Base-by-base conservation (phyloP, 1,140 invertebrate genomes). In the Macrobrachium nipponense region DNA sequence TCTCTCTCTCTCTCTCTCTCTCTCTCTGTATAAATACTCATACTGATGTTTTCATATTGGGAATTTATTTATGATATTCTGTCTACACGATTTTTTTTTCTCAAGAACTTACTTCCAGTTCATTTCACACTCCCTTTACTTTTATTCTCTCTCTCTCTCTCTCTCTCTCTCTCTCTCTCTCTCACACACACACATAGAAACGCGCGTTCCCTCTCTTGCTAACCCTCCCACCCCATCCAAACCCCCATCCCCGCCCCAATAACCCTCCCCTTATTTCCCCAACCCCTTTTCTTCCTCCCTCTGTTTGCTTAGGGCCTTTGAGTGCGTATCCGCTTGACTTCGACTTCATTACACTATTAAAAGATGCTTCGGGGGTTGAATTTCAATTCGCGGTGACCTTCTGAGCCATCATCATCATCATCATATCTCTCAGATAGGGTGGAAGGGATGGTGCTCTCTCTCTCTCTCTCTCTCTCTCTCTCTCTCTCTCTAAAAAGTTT, bases 361-460 rank as follows among this genome's bases (percentile, higher is more conserved):
- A 59, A 78, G 76, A 78, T 44, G 60, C 44, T 59, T 44, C 51
- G 76, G 60, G 76, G 60, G 76, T 59, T 44, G 60, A 59, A 78
- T 51, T 51, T 51, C 51, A 51, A 51, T 51, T 51, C 51, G 51
- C 51, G 51, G 51, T 51, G 51, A 51, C 51, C 51, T 51, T 51
- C 51, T 51, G 51, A 12, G 51, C 51, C 51, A 51, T 51, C 51
- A 51, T 51, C 51, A 51, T 51, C 51, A 51, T 51, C 51, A 51
- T 51, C 51, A 51, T 51, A 51, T 51, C 51, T 51, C 51, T 51
- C 51, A 51, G 51, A 51, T 51, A 51, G 51, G 51, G 51, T 51
- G 51, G 51, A 51, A 51, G 51, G 51, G 51, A 6, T 51, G 12
- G 5, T 10, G 51, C 3, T 8, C 51, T 51, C 51, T 51, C 51